phyloP scores from a whole-genome alignment of 2,888 invertebrate genomes.

The Synergus japonicus region DNA sequence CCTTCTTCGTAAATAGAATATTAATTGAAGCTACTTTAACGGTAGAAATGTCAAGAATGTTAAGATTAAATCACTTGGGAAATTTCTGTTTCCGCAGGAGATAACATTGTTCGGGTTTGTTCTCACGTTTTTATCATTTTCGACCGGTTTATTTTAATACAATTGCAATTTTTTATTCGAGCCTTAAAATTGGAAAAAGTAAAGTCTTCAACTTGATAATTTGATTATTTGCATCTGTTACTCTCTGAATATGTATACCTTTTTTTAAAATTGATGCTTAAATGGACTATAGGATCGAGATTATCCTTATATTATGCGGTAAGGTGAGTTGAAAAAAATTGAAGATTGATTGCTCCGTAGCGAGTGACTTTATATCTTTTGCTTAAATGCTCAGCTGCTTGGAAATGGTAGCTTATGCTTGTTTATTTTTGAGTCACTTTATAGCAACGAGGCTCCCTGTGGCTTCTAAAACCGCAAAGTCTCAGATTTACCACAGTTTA shows the following conservation, averaged over 20 bases:
- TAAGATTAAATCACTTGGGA: conserved; percentile 56
- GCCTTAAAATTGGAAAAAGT: not conserved
- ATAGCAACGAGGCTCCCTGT: conserved; percentile 23
- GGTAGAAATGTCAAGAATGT: conserved; percentile 37
- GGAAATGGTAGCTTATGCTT: conserved; percentile 16
- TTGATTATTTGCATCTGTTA: too few relatives aligned
- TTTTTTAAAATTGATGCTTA: not conserved
- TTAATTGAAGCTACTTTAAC: conserved; percentile 26
- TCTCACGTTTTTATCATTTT: conserved; percentile 58
- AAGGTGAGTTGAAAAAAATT: not conserved
- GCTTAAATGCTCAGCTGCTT: not conserved
- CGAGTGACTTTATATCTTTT: conserved; percentile 5
- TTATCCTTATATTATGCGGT: not conserved
- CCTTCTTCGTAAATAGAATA: conserved; percentile 8
- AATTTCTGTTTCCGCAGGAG: conserved; percentile 55
- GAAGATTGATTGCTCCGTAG: not conserved
- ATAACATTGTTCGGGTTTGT: conserved; percentile 55
- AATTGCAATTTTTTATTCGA: not conserved
- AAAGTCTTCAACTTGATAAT: not conserved
- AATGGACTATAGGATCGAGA: not conserved
- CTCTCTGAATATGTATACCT: not conserved
- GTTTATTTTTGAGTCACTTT: conserved; percentile 31
- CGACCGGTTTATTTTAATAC: conserved; percentile 24
- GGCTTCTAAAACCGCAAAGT: conserved; percentile 28
- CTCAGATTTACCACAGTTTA: conserved; percentile 6